Conservation (phyloP, 2,113 vertebrate genomes). For the Silurus glanis region DNA sequence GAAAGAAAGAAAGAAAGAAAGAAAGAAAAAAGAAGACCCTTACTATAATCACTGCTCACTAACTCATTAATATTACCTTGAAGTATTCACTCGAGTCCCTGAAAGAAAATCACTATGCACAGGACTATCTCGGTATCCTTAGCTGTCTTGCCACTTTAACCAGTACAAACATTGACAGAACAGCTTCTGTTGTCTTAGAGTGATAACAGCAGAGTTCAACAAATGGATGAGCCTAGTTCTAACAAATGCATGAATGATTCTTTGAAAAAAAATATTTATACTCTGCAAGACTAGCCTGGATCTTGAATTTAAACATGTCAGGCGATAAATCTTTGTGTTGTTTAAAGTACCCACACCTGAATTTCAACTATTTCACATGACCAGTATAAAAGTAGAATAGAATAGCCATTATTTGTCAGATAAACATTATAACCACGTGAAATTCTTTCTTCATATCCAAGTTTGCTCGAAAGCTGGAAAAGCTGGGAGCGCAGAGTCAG, state of each 20-base stretch:
- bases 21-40: neutral
- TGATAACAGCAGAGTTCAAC: slow-evolving; percentile 32
- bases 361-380: slow-evolving; percentile 46
- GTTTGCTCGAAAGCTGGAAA: too few relatives aligned
- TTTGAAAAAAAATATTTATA: slow-evolving; percentile 26
- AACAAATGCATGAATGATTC: slow-evolving; percentile 18
- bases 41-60: neutral
- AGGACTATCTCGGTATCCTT: slow-evolving; percentile 9
- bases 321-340: slow-evolving; percentile 41
- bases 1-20: too few relatives aligned
- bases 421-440: too few relatives aligned
- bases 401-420: too few relatives aligned
- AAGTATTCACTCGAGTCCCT: neutral
- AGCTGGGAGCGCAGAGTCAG: too few relatives aligned
- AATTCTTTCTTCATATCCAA: too few relatives aligned
- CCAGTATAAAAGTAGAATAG: slow-evolving; percentile 32
- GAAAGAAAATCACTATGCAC: slow-evolving; percentile 30
- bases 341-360: slow-evolving; percentile 56
- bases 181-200: slow-evolving; percentile 13
- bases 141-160: slow-evolving; percentile 34
- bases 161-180: slow-evolving; percentile 50
- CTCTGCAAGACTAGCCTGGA: neutral
- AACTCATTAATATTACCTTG: slow-evolving; percentile 30
- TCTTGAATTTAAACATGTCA: slow-evolving; percentile 22
- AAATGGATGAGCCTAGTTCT: slow-evolving; percentile 14